Percentiles rank a stretch among this genome's conserved stretches.
phyloP scores from a whole-genome alignment of 2,888 invertebrate genomes.

The Lasioglossum marginatum region DNA sequence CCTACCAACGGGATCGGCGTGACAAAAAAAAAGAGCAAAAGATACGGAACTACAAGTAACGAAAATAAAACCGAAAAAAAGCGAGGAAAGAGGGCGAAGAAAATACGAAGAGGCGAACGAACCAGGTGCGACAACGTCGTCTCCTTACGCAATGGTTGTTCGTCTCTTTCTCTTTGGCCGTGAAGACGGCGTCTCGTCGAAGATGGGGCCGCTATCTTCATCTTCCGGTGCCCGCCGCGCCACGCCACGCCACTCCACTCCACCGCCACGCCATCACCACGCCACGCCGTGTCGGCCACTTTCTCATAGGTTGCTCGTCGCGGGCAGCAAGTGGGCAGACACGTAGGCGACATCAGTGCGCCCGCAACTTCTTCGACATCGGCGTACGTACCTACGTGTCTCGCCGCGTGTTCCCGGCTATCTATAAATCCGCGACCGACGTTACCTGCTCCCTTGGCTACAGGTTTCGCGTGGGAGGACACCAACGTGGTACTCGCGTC shows the following conservation, averaged over 20 bases:
- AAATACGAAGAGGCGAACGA: constrained; percentile 3
- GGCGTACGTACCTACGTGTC: constrained; percentile 31
- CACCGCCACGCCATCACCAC: constrained; percentile 22
- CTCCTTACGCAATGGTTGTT: constrained; percentile 42
- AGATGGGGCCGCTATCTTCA: constrained; percentile 60
- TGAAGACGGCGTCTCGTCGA: constrained; percentile 50
- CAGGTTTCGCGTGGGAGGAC: constrained; percentile 63
- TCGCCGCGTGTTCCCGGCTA: constrained; percentile 26
- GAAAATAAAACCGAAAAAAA: neutral
- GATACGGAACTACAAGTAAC: neutral
- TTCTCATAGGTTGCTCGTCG: constrained; percentile 51
- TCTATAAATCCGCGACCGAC: constrained; percentile 25
- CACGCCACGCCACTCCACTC: constrained; percentile 16
- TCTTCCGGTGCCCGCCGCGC: constrained; percentile 54
- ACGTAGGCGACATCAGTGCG: constrained; percentile 64
- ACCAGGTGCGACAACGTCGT: constrained; percentile 33
- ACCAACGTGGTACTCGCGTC: constrained; percentile 49
- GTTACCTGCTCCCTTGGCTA: constrained; percentile 57
- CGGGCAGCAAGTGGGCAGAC: constrained; percentile 63
- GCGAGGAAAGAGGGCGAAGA: neutral
- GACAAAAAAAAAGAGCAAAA: neutral
- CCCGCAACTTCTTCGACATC: constrained; percentile 57
- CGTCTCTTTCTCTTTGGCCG: constrained; percentile 13
- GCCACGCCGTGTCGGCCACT: constrained; percentile 36
- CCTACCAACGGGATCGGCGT: constrained; percentile 14